Evolutionary conservation across 2,888 invertebrate genomes (phyloP), one percentile per base, ranked within the genome.

Genomic region (Agriopis aurantiaria): DNA sequence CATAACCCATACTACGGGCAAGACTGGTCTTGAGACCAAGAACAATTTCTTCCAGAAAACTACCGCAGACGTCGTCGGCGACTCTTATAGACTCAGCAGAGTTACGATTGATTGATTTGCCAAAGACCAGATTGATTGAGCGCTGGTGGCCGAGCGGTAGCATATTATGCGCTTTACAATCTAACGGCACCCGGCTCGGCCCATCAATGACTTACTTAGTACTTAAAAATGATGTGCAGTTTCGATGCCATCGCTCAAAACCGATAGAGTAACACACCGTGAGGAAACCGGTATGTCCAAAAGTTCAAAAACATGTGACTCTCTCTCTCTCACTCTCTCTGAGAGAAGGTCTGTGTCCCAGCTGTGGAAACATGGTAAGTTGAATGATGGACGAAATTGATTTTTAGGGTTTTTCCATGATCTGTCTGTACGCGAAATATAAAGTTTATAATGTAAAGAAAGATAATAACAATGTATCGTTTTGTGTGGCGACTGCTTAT

Each of bases 71-170:
- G 89, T 92, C 5, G 90, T 93, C 0, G 93, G 93, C 0, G 93
- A 93, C 75, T 88, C 92, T 0, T 94, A 93, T 71, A 89, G 86
- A 67, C 67, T 89, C 0, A 92, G 90, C 61, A 85, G 88, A 52
- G 86, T 86, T 41, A 91, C 89, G 74, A 89, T 93, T 68, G 93
- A 93, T 79, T 93, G 72, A 85, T 52, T 23, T 17, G 8, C 1
- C 14, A 17, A 4, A 17, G 8, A 9, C 17, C 2, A 51, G 2
- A 14, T 10, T 17, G 1, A 51, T 14, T 33, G 3, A 33, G 1
- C 1, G 23, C 1, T 33, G 23, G 23, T 33, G 33, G 3, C 3
- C 33, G 33, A 33, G 33, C 4, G 33, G 33, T 3, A 5, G 5
- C 5, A 33, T 33, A 3, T 33, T 33, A 3, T 33, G 33, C 33